Conservation (phyloP, 53 echinoderm and acorn worm species). For the Echinometra lucunter region DNA sequence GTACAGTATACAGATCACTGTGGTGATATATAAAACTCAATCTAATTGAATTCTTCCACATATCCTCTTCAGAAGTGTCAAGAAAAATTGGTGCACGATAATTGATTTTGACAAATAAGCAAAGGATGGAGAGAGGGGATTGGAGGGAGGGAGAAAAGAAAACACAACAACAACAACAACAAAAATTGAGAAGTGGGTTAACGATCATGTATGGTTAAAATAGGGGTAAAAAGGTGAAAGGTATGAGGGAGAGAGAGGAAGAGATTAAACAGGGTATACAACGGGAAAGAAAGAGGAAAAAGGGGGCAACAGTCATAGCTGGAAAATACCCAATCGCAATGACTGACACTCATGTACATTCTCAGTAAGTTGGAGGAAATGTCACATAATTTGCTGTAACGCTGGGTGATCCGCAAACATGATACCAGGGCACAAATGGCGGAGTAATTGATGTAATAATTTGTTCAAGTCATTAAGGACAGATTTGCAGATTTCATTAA, state of each 20-base stretch:
- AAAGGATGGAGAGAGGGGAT: not conserved
- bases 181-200: not conserved
- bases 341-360: slow-evolving; percentile 31
- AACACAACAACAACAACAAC: not conserved
- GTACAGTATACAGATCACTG: not conserved
- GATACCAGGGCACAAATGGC: slow-evolving; percentile 54
- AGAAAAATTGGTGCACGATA: not conserved
- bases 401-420: slow-evolving; percentile 6
- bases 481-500: slow-evolving; percentile 68
- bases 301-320: not conserved
- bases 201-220: not conserved
- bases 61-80: not conserved
- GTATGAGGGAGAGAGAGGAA: no score
- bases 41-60: slow-evolving; percentile 55
- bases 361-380: slow-evolving; percentile 47
- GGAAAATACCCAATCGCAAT: not conserved
- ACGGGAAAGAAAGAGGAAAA: not conserved
- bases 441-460: slow-evolving; percentile 61
- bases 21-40: slow-evolving; percentile 3
- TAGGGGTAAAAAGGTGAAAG: not conserved
- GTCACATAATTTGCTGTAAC: slow-evolving; percentile 50
- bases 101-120: slow-evolving; percentile 15
- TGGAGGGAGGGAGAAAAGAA: no score
- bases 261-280: no score
- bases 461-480: slow-evolving; percentile 62